Evolutionary conservation across 1,140 invertebrate species (phyloP).

Genomic region (Drosophila mojavensis): DNA sequence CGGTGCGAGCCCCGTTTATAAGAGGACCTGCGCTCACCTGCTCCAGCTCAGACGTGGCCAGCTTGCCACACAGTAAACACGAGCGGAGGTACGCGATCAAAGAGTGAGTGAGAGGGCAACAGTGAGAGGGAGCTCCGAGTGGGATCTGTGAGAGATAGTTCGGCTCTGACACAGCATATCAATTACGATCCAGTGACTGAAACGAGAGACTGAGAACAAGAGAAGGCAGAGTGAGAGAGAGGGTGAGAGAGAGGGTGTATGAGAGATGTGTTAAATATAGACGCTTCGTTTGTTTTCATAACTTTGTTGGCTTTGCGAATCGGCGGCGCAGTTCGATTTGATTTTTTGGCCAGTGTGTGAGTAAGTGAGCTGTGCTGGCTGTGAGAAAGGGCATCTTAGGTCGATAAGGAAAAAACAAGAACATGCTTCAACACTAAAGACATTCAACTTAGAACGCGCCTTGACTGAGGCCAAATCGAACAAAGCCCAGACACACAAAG

Average conservation of each 20-base stretch:
- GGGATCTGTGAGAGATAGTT: not conserved
- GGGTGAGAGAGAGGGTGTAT: not conserved
- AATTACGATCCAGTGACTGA: slow-evolving; percentile 10
- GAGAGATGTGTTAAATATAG: slow-evolving; percentile 11
- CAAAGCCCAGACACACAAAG: not conserved
- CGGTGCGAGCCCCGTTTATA: slow-evolving; percentile 54
- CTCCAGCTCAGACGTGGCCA: slow-evolving; percentile 60
- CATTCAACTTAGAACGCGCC: not conserved
- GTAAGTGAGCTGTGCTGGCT: slow-evolving; percentile 21
- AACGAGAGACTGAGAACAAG: not conserved
- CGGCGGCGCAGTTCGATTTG: slow-evolving; percentile 70
- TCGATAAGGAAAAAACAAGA: slow-evolving; percentile 1
- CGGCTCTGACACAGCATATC: slow-evolving; percentile 10
- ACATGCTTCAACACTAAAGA: not conserved
- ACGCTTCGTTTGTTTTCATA: slow-evolving; percentile 44
- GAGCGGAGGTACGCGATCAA: slow-evolving; percentile 28
- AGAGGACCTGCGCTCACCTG: slow-evolving; percentile 65
- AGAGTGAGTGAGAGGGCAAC: not conserved
- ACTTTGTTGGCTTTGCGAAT: slow-evolving; percentile 69
- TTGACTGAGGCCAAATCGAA: no score
- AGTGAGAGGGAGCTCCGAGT: not conserved
- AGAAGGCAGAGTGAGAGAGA: not conserved
- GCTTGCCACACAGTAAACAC: slow-evolving; percentile 58
- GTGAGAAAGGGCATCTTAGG: slow-evolving; percentile 13
- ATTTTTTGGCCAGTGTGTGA: slow-evolving; percentile 45